Conservation (phyloP, 2,888 invertebrate genomes). For the Elegia similella region DNA sequence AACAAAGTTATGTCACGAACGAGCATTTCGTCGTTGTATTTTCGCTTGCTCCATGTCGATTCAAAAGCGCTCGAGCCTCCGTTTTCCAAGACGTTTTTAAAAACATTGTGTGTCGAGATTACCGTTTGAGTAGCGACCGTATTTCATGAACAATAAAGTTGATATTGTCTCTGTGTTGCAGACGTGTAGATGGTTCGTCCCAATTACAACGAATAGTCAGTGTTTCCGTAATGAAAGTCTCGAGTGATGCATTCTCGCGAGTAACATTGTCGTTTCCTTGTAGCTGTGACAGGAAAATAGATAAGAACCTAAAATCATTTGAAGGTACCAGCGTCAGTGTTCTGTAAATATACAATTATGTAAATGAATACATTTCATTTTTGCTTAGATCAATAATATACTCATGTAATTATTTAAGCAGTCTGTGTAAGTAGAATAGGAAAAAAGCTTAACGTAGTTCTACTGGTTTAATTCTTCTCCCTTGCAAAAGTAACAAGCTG, state of each 20-base stretch:
- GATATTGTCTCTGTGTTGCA: constrained; percentile 22
- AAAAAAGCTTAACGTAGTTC: too few species aligned
- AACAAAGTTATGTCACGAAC: constrained; percentile 13
- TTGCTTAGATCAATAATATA: too few species aligned
- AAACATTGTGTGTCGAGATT: constrained; percentile 40
- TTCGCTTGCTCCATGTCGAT: constrained; percentile 52
- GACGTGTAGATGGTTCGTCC: constrained; percentile 34
- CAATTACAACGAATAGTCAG: constrained; percentile 41
- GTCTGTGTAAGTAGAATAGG: too few species aligned
- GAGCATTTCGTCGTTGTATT: constrained; percentile 37
- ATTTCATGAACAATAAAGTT: constrained; percentile 28
- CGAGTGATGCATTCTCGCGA: constrained; percentile 29
- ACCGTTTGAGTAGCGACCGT: constrained; percentile 34
- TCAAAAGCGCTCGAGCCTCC: constrained; percentile 50
- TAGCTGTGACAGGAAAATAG: background rate
- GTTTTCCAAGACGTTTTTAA: constrained; percentile 52
- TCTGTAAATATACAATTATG: too few species aligned
- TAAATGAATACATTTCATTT: too few species aligned
- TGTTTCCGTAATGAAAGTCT: constrained; percentile 53
- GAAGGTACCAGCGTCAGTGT: too few species aligned
- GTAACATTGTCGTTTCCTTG: constrained; percentile 29
- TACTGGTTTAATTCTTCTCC: too few species aligned
- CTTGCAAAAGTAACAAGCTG: too few species aligned
- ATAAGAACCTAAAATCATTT: background rate
- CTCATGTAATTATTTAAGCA: too few species aligned